These are phyloP conservation scores for Geococcyx californianus DNA, from an alignment of 2,113 vertebrate species.

Conservation along the genomic window DNA sequence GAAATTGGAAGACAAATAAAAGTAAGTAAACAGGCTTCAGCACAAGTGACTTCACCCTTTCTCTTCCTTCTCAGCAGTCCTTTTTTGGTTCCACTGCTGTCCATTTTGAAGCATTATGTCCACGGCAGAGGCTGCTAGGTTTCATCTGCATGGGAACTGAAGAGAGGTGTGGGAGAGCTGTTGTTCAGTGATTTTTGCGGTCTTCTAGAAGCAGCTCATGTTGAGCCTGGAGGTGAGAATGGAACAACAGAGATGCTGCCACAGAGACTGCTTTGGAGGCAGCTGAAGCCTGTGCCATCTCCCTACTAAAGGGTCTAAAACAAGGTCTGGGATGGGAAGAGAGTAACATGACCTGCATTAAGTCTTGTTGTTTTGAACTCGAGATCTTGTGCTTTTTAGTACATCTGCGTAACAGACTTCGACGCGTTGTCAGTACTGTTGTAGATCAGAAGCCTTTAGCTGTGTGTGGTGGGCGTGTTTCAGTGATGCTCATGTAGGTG, in stretches of 20 bases:
- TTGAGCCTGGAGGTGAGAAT: not conserved
- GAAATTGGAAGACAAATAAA: not conserved
- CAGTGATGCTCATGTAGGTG: not conserved
- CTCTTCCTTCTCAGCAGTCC: not conserved
- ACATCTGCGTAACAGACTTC: not conserved
- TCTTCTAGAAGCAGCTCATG: not conserved
- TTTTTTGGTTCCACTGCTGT: not conserved
- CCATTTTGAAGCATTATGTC: not conserved
- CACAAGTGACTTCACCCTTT: not conserved
- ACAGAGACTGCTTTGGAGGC: not conserved
- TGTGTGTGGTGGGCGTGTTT: not conserved
- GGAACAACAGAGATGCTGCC: rapidly evolving
- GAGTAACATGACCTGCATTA: rapidly evolving
- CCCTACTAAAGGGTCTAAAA: not conserved
- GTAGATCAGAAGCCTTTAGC: not conserved
- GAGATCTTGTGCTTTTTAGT: not conserved
- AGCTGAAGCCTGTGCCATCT: not conserved
- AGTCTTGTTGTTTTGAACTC: not conserved
- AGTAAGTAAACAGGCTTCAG: not conserved
- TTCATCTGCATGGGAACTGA: not conserved
- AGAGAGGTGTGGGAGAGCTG: not conserved
- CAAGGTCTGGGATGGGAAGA: not conserved
- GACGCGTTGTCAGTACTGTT: rapidly evolving
- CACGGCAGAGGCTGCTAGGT: not conserved
- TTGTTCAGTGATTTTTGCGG: not conserved